phyloP scores from a whole-genome alignment of 2,113 vertebrate species.

The Turdus rufiventris region DNA sequence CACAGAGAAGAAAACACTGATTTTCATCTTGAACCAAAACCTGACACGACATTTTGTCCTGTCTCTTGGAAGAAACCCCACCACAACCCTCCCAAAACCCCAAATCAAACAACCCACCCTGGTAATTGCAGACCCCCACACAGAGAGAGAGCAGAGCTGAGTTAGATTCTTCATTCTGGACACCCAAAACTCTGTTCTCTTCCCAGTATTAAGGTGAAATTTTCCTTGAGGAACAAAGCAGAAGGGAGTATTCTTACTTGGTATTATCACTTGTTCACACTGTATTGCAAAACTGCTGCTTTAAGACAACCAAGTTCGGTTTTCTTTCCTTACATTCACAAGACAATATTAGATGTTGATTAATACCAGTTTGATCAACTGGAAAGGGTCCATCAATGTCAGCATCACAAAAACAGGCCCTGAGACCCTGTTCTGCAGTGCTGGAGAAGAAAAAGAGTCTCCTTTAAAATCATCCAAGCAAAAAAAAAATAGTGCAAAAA shows the following conservation, averaged over 20 bases:
- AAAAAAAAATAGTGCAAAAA: not conserved
- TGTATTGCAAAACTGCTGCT: not conserved
- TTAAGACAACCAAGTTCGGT: not conserved
- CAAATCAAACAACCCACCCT: not conserved
- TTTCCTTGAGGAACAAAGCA: not conserved
- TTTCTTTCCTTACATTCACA: not conserved
- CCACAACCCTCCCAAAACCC: not conserved
- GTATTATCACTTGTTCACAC: fast-evolving
- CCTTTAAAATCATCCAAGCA: conserved; percentile 1
- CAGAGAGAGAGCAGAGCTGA: not conserved
- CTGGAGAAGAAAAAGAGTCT: not conserved
- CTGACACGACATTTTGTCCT: not conserved
- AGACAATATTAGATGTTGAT: not conserved
- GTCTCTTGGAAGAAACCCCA: not conserved
- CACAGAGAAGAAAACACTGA: not conserved
- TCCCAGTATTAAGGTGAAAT: not conserved
- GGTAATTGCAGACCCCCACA: not conserved
- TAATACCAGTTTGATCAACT: not conserved
- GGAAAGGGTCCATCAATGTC: not conserved
- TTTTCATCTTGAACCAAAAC: not conserved
- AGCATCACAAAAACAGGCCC: not conserved
- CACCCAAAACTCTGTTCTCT: not conserved
- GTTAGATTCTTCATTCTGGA: not conserved
- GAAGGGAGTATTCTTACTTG: not conserved
- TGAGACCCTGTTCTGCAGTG: not conserved